Conservation (phyloP, 1,140 invertebrate genomes). For the Ceratitis capitata region DNA sequence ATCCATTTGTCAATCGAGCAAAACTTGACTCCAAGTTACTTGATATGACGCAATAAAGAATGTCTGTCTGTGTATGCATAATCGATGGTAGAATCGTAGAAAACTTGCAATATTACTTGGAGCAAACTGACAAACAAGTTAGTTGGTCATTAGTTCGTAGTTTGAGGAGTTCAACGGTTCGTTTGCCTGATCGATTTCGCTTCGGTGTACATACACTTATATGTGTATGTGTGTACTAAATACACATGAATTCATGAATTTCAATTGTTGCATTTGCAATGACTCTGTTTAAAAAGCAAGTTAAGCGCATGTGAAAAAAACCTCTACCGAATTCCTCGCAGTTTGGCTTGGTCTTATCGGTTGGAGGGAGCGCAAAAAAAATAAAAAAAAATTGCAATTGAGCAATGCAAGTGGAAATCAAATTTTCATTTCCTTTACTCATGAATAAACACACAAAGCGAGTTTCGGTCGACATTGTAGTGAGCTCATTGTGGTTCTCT, state of each 20-base stretch:
- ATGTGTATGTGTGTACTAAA: too few species aligned
- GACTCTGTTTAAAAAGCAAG: neutral
- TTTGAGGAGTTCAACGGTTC: neutral
- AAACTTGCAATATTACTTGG: neutral
- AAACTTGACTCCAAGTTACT: neutral
- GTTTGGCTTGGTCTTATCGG: neutral
- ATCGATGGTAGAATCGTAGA: neutral
- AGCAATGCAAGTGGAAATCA: conserved; percentile 25
- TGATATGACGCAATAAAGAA: neutral
- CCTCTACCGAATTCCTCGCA: neutral
- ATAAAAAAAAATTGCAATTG: neutral
- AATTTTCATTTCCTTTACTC: neutral
- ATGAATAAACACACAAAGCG: neutral
- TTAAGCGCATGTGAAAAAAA: neutral
- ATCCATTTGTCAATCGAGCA: neutral
- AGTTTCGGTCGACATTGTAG: neutral
- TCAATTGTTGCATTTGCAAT: neutral
- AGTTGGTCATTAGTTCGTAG: neutral
- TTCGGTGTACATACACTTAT: too few species aligned
- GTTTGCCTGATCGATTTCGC: conserved; percentile 3
- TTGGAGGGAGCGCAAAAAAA: neutral
- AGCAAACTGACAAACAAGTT: conserved; percentile 17
- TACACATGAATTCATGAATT: conserved; percentile 22
- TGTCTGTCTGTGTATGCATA: neutral
- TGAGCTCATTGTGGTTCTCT: conserved; percentile 5